phyloP scores from a whole-genome alignment of 35 echinoderm and acorn worm species.

The Anneissia japonica region DNA sequence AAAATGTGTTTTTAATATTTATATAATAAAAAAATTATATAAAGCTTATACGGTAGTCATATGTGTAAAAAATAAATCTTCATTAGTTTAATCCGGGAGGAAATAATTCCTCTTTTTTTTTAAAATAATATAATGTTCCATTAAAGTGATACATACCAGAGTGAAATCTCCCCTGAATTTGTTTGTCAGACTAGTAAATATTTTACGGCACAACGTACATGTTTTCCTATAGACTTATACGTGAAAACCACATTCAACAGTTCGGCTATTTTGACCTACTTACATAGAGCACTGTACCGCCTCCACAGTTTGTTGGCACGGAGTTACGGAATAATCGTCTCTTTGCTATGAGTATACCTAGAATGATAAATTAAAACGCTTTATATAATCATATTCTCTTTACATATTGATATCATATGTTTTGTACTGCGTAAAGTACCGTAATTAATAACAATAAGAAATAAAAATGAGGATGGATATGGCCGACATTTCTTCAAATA shows the following conservation, averaged over 20 bases:
- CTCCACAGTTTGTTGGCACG: slow-evolving; percentile 63
- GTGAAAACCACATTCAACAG: background rate
- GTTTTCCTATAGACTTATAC: background rate
- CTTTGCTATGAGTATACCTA: slow-evolving; percentile 87
- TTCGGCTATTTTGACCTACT: slow-evolving; percentile 23
- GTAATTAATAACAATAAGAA: too few relatives aligned
- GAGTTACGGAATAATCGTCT: slow-evolving; percentile 83
- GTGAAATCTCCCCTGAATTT: background rate
- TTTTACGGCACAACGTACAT: background rate
- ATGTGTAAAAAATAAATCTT: background rate
- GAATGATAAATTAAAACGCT: background rate
- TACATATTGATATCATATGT: too few relatives aligned
- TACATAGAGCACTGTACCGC: slow-evolving; percentile 89
- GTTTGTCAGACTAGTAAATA: background rate
- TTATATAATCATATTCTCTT: too few relatives aligned
- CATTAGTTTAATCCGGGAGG: too few relatives aligned
- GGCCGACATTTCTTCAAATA: too few relatives aligned
- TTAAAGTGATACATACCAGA: background rate
- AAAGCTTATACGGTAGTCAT: background rate
- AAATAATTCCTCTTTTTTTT: background rate
- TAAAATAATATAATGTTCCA: background rate
- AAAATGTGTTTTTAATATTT: background rate
- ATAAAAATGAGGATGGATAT: too few relatives aligned
- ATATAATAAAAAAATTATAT: background rate
- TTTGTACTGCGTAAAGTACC: too few relatives aligned